Evolutionary conservation across 2,888 invertebrate genomes (phyloP).

Genomic region (Dolomedes plantarius): DNA sequence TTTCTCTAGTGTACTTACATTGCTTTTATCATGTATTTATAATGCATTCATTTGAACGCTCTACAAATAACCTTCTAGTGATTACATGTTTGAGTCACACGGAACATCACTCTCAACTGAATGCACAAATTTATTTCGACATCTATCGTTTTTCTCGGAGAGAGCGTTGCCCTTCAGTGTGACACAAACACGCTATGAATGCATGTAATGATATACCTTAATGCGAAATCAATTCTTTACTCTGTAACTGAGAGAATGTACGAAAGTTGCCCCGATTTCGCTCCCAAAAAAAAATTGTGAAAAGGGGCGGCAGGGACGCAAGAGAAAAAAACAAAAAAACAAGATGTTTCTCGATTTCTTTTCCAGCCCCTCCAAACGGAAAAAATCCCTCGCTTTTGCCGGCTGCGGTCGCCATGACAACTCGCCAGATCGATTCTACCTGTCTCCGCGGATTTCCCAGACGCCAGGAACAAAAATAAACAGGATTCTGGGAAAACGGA

Average conservation of each 20-base stretch:
- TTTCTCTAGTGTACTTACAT: too few relatives aligned
- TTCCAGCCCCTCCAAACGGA: neutral
- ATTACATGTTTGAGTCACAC: too few relatives aligned
- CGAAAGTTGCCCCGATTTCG: neutral
- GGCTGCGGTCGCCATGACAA: neutral
- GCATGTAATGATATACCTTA: neutral
- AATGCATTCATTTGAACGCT: too few relatives aligned
- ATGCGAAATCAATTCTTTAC: neutral
- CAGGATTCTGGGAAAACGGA: neutral
- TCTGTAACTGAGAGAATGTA: neutral
- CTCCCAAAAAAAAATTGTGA: too few relatives aligned
- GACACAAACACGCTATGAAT: too few relatives aligned
- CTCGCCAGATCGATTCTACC: neutral
- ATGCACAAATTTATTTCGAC: too few relatives aligned
- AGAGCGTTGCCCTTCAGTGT: too few relatives aligned
- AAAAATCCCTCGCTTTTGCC: neutral
- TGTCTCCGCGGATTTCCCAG: neutral
- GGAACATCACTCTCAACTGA: too few relatives aligned
- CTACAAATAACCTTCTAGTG: too few relatives aligned
- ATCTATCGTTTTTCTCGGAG: too few relatives aligned
- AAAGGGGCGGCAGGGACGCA: too few relatives aligned
- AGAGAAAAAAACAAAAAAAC: neutral
- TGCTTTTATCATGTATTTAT: too few relatives aligned
- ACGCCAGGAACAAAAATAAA: neutral
- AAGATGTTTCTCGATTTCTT: conserved; percentile 3